A percentile compares a stretch with the other conserved stretches of the same genome.
These are phyloP conservation scores for Polylopha cassiicola DNA, from an alignment of 2,888 invertebrate species.

Conservation along the genomic window DNA sequence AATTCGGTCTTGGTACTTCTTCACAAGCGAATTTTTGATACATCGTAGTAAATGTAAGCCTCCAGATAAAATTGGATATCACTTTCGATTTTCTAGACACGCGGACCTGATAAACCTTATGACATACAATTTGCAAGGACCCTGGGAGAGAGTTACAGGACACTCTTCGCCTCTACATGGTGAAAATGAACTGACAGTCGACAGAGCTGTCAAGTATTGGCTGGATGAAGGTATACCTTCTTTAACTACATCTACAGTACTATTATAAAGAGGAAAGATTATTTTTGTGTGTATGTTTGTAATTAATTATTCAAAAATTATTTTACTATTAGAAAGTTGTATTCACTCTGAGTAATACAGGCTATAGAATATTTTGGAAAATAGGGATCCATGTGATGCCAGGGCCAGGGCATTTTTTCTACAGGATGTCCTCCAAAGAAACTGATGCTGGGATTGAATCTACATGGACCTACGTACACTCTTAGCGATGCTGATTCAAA, in stretches of 20 bases:
- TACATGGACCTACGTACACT: constrained; percentile 80
- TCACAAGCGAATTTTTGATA: no score
- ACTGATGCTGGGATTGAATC: constrained; percentile 72
- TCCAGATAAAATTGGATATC: no score
- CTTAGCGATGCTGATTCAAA: constrained; percentile 54
- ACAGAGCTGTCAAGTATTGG: constrained; percentile 52
- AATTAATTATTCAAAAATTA: not conserved
- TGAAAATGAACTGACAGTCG: constrained; percentile 35
- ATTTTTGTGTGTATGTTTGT: not conserved
- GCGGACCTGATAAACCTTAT: constrained; percentile 80
- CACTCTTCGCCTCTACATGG: constrained; percentile 77
- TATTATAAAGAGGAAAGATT: not conserved
- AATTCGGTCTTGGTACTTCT: no score
- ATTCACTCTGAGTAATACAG: no score
- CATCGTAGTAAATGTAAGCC: no score
- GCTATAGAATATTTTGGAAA: no score
- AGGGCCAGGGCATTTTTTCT: no score
- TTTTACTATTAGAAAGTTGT: no score
- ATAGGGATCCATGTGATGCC: no score
- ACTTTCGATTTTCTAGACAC: constrained; percentile 47
- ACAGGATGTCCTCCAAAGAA: constrained; percentile 13
- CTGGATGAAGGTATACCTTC: constrained; percentile 37
- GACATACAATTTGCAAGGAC: constrained; percentile 81
- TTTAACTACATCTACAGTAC: not conserved
- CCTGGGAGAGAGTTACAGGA: constrained; percentile 76